Percentiles rank a stretch among this genome's conserved stretches.
phyloP scores from a whole-genome alignment of 1,140 invertebrate genomes.

The Polypedilum pembai region DNA sequence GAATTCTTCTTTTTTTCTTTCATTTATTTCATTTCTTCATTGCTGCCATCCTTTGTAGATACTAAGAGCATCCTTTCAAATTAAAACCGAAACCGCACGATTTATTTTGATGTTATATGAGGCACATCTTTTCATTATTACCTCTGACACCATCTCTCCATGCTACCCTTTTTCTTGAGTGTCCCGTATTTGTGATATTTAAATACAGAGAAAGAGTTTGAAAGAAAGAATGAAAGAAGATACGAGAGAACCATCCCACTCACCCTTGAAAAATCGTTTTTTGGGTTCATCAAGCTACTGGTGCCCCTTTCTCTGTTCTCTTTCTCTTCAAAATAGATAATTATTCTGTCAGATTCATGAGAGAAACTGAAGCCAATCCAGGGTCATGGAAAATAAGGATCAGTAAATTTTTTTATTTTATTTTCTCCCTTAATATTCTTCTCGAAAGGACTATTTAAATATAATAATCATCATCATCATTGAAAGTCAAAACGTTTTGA shows the following conservation, averaged over 20 bases:
- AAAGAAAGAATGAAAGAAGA: background rate
- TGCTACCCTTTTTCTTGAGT: background rate
- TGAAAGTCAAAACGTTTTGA: background rate
- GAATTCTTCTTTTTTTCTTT: too few species aligned
- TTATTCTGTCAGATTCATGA: background rate
- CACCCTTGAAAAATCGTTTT: background rate
- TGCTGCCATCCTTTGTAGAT: background rate
- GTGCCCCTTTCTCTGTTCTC: background rate
- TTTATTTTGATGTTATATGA: constrained; percentile 9
- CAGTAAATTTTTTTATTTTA: background rate
- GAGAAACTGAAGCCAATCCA: background rate
- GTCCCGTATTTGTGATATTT: background rate
- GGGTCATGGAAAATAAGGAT: background rate
- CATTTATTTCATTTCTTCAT: too few species aligned
- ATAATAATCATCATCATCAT: background rate
- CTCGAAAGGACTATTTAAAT: background rate
- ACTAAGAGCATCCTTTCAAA: background rate
- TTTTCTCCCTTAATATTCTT: too few species aligned
- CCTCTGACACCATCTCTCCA: background rate
- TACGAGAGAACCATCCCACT: too few species aligned
- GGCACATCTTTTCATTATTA: constrained; percentile 1
- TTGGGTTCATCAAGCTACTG: background rate
- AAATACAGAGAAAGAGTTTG: background rate
- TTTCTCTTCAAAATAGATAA: background rate
- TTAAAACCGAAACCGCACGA: background rate